phyloP scores from a whole-genome alignment of 2,888 invertebrate species.

The Gastrophysa polygoni region DNA sequence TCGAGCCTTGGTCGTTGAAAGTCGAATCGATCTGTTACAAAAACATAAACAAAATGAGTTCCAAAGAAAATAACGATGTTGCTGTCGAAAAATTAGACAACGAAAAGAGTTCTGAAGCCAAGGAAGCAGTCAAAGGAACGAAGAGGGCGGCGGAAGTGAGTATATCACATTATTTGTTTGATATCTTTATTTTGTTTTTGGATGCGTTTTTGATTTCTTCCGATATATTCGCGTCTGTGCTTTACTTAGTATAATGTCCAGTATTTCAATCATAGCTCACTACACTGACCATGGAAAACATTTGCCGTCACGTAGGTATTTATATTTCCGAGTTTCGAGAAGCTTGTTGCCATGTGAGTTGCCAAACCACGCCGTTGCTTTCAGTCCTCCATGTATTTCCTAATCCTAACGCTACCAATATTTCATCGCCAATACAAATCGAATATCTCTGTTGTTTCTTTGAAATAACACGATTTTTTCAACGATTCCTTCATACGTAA shows the following conservation, averaged over 20 bases:
- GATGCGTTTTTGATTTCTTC: conserved; percentile 10
- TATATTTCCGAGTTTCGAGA: conserved; percentile 8
- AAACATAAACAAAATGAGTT: conserved; percentile 70
- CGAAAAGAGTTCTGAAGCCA: conserved; percentile 77
- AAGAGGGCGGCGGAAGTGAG: conserved; percentile 89
- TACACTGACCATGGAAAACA: not conserved
- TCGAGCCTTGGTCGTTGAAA: conserved; percentile 63
- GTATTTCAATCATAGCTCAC: not conserved
- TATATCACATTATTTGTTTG: conserved; percentile 23
- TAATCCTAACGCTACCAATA: not conserved
- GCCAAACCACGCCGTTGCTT: conserved; percentile 40
- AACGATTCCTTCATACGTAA: conserved; percentile 39
- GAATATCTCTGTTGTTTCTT: not conserved
- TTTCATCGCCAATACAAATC: not conserved
- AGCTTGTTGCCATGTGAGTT: conserved; percentile 52
- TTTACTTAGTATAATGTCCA: not conserved
- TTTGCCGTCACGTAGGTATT: not conserved
- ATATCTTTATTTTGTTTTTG: conserved; percentile 5
- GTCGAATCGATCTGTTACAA: conserved; percentile 34
- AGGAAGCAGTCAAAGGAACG: conserved; percentile 84
- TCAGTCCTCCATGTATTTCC: not conserved
- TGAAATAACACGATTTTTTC: conserved; percentile 10
- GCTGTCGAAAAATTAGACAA: conserved; percentile 82
- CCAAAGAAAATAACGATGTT: conserved; percentile 86
- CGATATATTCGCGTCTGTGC: not conserved